Evolutionary conservation across 2,113 vertebrate genomes (phyloP).

Genomic region (Lepisosteus oculatus): DNA sequence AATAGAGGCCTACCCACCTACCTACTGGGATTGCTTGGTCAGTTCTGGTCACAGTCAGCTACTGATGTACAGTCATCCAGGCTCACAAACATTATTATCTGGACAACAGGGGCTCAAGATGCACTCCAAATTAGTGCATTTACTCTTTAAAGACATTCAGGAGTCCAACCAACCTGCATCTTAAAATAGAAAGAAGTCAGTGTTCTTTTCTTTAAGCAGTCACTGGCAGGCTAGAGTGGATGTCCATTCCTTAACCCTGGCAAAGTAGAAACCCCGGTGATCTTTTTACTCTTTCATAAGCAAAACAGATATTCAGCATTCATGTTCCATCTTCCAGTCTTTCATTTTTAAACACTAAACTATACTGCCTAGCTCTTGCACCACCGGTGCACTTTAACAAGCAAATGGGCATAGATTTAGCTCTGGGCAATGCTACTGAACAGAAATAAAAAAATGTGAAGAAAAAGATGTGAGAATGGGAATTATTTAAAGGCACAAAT

Average conservation of each 20-base stretch:
- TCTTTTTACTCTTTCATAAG: constrained; percentile 23
- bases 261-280: constrained; percentile 18
- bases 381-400: constrained; percentile 58
- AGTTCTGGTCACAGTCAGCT: no score
- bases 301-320: constrained; percentile 43
- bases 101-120: no score
- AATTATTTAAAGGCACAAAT: constrained; percentile 53
- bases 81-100: no score
- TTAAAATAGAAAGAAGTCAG: no score
- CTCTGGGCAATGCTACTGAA: constrained; percentile 51
- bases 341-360: constrained; percentile 66
- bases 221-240: no score
- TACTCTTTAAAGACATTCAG: no score
- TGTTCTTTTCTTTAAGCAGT: no score
- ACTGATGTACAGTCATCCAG: no score
- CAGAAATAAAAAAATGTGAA: constrained; percentile 26
- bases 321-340: constrained; percentile 55
- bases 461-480: constrained; percentile 26
- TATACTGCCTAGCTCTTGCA: constrained; percentile 38
- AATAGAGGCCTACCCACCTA: no score
- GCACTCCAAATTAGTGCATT: no score
- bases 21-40: no score
- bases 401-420: constrained; percentile 63
- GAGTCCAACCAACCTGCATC: no score
- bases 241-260: constrained; percentile 25